phyloP scores from a whole-genome alignment of 2,113 vertebrate species.

The Leuciscus idus region DNA sequence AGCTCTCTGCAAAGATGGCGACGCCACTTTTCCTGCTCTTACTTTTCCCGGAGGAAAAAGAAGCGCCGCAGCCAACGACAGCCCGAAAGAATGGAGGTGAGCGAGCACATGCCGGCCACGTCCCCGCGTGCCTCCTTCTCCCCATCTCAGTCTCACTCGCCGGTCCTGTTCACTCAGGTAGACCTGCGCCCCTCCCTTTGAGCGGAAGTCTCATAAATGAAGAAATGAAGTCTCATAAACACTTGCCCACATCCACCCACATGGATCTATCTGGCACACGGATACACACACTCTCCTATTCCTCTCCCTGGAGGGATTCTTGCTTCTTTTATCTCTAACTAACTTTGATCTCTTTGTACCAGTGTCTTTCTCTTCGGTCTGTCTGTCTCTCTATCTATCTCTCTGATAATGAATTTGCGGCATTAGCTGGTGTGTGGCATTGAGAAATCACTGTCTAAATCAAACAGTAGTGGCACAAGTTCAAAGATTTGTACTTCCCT shows the following conservation, averaged over 20 bases:
- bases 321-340: constrained; percentile 60
- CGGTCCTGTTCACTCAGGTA: too few species aligned
- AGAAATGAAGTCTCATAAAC: constrained; percentile 12
- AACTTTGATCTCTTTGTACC: constrained; percentile 67
- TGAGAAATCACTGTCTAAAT: not conserved
- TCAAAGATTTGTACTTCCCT: too few species aligned
- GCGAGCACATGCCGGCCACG: too few species aligned
- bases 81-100: too few species aligned
- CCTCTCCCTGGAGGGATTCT: constrained; percentile 18
- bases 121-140: too few species aligned
- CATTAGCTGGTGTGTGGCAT: not conserved
- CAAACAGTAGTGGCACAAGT: not conserved
- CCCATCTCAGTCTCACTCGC: too few species aligned
- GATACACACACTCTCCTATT: not conserved
- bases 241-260: not conserved
- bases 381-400: not conserved
- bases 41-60: too few species aligned
- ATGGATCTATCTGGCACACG: not conserved
- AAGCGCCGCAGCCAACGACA: too few species aligned
- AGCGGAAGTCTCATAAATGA: too few species aligned
- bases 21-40: too few species aligned
- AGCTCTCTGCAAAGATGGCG: too few species aligned
- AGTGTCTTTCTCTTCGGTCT: not conserved
- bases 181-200: too few species aligned
- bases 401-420: not conserved